Conservation (phyloP, 1,140 invertebrate genomes). For the Eubasilissa regina region DNA sequence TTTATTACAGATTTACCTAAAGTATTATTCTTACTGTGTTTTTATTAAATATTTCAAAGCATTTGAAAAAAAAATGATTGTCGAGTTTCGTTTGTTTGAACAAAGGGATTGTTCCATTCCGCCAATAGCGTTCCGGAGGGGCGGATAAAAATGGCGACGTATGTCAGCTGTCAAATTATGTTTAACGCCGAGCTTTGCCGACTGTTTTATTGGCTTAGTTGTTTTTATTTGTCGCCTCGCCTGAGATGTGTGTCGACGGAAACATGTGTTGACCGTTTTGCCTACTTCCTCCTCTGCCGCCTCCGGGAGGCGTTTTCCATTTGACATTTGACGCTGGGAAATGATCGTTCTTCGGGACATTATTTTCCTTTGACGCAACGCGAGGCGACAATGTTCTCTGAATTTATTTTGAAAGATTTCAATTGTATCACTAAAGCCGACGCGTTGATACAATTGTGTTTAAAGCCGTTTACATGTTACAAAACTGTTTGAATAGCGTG, state of each 20-base stretch:
- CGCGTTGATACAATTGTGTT: too few relatives aligned
- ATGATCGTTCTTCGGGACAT: conserved; percentile 11
- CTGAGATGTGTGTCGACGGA: conserved; percentile 44
- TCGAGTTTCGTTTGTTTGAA: background rate
- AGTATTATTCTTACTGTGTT: too few relatives aligned
- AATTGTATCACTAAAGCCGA: too few relatives aligned
- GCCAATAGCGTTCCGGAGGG: conserved; percentile 7
- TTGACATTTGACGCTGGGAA: background rate
- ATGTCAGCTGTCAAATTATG: conserved; percentile 46
- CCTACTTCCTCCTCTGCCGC: background rate
- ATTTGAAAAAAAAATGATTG: too few relatives aligned
- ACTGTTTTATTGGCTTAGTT: conserved; percentile 46
- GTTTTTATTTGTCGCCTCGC: conserved; percentile 45
- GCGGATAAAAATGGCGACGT: conserved; percentile 24
- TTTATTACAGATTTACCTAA: too few relatives aligned
- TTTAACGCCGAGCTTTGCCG: conserved; percentile 33
- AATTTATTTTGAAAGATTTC: background rate
- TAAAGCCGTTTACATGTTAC: too few relatives aligned
- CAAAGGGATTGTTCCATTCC: conserved; percentile 18
- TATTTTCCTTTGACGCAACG: conserved; percentile 19
- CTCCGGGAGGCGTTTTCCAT: background rate
- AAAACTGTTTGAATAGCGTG: too few relatives aligned
- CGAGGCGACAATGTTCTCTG: conserved; percentile 1
- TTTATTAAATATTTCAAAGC: too few relatives aligned
- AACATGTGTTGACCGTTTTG: conserved; percentile 46